Base-by-base conservation (phyloP, 1,140 invertebrate species). In the Parapsyche elsis region DNA sequence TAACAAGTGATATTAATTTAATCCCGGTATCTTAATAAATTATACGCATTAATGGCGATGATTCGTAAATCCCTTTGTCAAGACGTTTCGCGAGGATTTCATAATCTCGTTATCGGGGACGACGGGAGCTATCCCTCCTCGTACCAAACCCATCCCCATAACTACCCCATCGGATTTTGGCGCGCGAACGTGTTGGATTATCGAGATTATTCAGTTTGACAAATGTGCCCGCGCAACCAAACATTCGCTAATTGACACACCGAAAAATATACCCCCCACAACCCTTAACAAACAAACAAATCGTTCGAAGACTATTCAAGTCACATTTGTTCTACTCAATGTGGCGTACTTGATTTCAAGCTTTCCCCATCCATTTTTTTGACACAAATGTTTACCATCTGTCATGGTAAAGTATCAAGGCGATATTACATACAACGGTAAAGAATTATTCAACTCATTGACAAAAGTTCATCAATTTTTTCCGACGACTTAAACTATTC, bases 11-110 rank as follows among this genome's bases (percentile, higher is more conserved):
- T 78, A 78, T 67, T 78, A 78, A 78, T 78, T 71, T 78, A 78
- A 78, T 78, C 76, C 76, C 4, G 76, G 76, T 71, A 67, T 78
- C 76, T 78, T 71, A 78, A 78, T 78, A 78, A 78, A 78, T 78
- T 78, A 78, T 78, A 71, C 76, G 76, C 76, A 71, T 71, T 78
- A 78, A 64, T 49, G 59, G 76, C 76, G 76, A 78, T 78, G 76
- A 78, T 78, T 78, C 59, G 76, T 64, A 78, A 78, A 78, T 70
- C 76, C 76, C 21, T 44, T 71, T 71, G 64, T 71, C 59, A 78
- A 64, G 23, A 59, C 45, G 76, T 64, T 78, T 78, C 76, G 76
- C 76, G 64, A 45, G 59, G 59, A 78, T 71, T 78, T 71, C 76
- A 71, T 78, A 78, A 78, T 78, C 76, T 78, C 67, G 76, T 78